These are phyloP conservation scores for Pagetopsis macropterus DNA, from an alignment of 2,797 vertebrate species.

Conservation along the genomic window DNA sequence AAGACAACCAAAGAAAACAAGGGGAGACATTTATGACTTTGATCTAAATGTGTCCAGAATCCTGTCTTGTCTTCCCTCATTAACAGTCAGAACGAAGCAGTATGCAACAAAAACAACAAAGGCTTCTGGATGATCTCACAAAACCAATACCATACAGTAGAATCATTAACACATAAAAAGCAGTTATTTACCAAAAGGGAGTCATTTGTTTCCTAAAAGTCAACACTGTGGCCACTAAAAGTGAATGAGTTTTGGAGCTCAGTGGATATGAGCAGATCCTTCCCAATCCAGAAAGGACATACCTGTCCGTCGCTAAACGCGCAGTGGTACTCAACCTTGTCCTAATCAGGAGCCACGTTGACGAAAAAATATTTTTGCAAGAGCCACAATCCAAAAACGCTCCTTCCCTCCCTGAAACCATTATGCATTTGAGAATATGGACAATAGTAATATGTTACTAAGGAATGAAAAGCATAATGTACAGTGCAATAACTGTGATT, in stretches of 20 bases:
- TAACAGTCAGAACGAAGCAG: constrained; percentile 18
- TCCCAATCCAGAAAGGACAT: constrained; percentile 13
- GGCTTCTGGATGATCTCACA: constrained; percentile 30
- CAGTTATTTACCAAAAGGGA: constrained; percentile 24
- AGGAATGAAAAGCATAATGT: too few species aligned
- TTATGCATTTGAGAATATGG: too few species aligned
- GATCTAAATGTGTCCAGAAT: constrained; percentile 32
- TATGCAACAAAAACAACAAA: constrained; percentile 39
- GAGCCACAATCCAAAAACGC: too few species aligned
- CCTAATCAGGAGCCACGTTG: too few species aligned
- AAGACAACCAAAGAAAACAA: constrained; percentile 26
- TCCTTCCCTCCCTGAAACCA: too few species aligned
- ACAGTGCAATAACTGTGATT: too few species aligned
- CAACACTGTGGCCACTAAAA: neutral
- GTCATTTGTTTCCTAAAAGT: neutral
- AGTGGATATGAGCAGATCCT: constrained; percentile 25
- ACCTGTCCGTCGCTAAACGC: constrained; percentile 17
- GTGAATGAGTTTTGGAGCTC: constrained; percentile 24
- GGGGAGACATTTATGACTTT: constrained; percentile 18
- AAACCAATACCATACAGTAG: constrained; percentile 13
- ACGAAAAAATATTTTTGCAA: too few species aligned
- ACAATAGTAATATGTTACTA: too few species aligned
- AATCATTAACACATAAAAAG: constrained; percentile 30
- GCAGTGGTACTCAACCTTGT: too few species aligned
- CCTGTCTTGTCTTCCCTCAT: constrained; percentile 27